Base-by-base conservation (phyloP, 2,113 vertebrate genomes). In the Ceyx melanurus region DNA sequence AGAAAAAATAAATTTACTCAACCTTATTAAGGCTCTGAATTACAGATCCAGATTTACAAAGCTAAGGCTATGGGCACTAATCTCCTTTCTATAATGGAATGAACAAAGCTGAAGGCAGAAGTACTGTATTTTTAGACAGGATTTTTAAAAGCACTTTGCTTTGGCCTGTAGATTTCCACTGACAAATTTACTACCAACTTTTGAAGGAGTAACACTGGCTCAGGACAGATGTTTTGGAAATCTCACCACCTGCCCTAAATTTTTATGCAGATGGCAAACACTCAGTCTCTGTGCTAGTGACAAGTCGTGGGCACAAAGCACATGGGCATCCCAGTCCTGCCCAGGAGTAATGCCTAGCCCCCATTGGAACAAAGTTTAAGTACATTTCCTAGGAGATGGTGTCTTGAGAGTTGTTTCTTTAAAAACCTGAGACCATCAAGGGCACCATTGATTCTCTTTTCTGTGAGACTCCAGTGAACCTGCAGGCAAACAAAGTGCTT, bases 1-100 rank as follows among this genome's bases (percentile, higher is more conserved):
- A 65, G 56, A 0, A 54, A 81, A 31, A 37, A 61, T 26, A 40
- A 61, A 40, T 16, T 10, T 26, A 70, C 62, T 93, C 86, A 94
- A 90, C 75, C 79, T 86, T 92, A 85, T 91, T 94, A 89, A 89
- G 33, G 82, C 64, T 94, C 89, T 92, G 91, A 95, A 82, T 92
- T 92, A 85, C 93, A 93, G 87, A 95, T 85, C 87, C 78, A 94
- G 85, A 95, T 92, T 91, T 82, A 89, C 54, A 82, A 87, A 77
- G 62, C 85, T 89, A 82, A 91, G 54, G 78, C 71, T 93, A 50
- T 6, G 85, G 84, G 78, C 13, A 4, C 29, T 90, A 62, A 90
- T 86, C 73, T 71, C 79, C 75, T 80, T 91, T 75, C 76, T 72
- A 14, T 62, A 89, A 80, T 28, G 48, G 78, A 65, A 95, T 85